phyloP scores from a whole-genome alignment of 2,888 invertebrate genomes.

The Melieria crassipennis region DNA sequence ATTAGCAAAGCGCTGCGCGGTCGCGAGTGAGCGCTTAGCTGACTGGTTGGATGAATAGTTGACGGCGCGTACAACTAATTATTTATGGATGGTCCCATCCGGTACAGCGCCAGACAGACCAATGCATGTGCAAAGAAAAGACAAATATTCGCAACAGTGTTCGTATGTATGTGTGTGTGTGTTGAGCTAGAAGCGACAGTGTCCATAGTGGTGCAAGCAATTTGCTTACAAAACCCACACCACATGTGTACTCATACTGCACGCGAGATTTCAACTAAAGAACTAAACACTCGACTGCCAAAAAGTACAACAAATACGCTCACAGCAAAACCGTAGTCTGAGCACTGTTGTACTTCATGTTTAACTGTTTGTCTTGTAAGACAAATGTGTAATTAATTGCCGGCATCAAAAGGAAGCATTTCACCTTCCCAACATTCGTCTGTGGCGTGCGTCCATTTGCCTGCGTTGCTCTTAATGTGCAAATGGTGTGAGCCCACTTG shows the following conservation, averaged over 20 bases:
- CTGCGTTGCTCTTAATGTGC: too few relatives aligned
- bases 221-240: conserved; percentile 25
- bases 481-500: too few relatives aligned
- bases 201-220: conserved; percentile 11
- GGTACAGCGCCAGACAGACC: conserved; percentile 24
- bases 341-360: conserved; percentile 28
- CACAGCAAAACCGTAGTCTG: too few relatives aligned
- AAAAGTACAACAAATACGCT: background rate
- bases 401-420: conserved; percentile 58
- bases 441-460: too few relatives aligned
- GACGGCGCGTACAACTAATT: conserved; percentile 42
- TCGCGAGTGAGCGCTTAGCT: background rate
- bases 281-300: background rate
- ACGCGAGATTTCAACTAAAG: too few relatives aligned
- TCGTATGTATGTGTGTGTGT: too few relatives aligned
- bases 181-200: too few relatives aligned
- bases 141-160: too few relatives aligned
- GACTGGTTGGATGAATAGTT: background rate
- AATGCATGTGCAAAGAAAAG: too few relatives aligned
- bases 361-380: conserved; percentile 61
- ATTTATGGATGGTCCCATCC: conserved; percentile 58
- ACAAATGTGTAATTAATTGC: conserved; percentile 65
- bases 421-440: conserved; percentile 32
- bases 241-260: too few relatives aligned
- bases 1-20: background rate